Percentiles rank a stretch among this genome's conserved stretches.
These are phyloP conservation scores for Gobiocypris rarus DNA, from an alignment of 2,113 vertebrate genomes.

Conservation along the genomic window DNA sequence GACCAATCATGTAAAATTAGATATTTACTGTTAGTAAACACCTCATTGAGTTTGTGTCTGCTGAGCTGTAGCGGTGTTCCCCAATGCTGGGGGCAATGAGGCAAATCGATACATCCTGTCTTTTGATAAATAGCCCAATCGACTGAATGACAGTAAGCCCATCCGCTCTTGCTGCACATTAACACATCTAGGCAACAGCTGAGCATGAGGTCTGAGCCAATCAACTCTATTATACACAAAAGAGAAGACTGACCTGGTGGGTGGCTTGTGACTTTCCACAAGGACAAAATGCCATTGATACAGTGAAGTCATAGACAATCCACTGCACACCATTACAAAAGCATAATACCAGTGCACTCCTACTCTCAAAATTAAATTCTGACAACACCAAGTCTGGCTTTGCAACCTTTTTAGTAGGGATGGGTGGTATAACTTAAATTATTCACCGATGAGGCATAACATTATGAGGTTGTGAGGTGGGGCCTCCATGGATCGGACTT, in stretches of 20 bases:
- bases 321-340: neutral
- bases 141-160: slow-evolving; percentile 73
- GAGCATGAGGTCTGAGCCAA: neutral
- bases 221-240: slow-evolving; percentile 28
- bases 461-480: no score
- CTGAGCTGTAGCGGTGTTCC: slow-evolving; percentile 63
- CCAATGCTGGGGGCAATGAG: slow-evolving; percentile 64
- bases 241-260: slow-evolving; percentile 8
- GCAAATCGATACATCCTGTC: slow-evolving; percentile 70
- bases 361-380: neutral
- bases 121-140: slow-evolving; percentile 76
- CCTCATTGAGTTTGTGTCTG: slow-evolving; percentile 67
- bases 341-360: neutral
- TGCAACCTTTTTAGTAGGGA: neutral
- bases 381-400: neutral
- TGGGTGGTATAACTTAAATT: neutral
- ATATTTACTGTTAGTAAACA: slow-evolving; percentile 73
- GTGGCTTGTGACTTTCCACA: slow-evolving; percentile 15
- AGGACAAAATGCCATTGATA: slow-evolving; percentile 16
- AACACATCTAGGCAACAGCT: slow-evolving; percentile 38
- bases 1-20: slow-evolving; percentile 63
- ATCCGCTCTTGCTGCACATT: slow-evolving; percentile 61
- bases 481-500: no score
- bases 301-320: neutral
- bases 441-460: no score